Evolutionary conservation across 2,888 invertebrate species (phyloP).

Genomic region (Phyto melanocephala): DNA sequence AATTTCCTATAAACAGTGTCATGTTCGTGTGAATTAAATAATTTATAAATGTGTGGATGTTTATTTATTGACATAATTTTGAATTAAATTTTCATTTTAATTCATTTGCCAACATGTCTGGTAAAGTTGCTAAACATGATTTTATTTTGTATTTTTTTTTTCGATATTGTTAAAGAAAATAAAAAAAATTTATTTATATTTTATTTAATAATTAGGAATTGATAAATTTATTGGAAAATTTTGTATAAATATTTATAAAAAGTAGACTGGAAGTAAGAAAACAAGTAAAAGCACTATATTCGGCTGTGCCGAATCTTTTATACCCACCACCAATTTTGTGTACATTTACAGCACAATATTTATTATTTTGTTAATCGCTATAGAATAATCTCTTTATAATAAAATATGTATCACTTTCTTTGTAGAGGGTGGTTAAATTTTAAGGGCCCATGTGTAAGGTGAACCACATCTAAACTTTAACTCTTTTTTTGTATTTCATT

Average conservation of each 20-base stretch:
- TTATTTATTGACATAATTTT: slow-evolving; percentile 42
- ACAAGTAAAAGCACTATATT: too few species aligned
- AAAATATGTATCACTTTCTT: too few species aligned
- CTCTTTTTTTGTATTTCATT: too few species aligned
- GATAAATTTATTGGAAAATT: background rate
- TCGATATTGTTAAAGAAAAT: background rate
- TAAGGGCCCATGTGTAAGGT: too few species aligned
- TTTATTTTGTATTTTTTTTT: background rate
- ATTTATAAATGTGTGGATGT: background rate
- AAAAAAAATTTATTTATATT: background rate
- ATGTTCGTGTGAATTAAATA: background rate
- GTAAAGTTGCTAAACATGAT: slow-evolving; percentile 53
- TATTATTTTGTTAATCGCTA: too few species aligned
- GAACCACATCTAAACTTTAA: too few species aligned
- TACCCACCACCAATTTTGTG: too few species aligned
- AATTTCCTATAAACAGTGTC: slow-evolving; percentile 11
- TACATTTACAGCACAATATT: too few species aligned
- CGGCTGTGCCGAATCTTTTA: too few species aligned
- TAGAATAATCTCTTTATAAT: too few species aligned
- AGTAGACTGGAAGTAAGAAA: background rate
- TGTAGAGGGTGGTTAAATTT: too few species aligned
- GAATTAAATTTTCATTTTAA: background rate
- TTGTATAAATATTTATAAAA: background rate
- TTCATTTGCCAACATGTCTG: slow-evolving; percentile 59
- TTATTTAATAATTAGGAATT: background rate